Base-by-base conservation (phyloP, 2,113 vertebrate species). In the Numenius arquata region DNA sequence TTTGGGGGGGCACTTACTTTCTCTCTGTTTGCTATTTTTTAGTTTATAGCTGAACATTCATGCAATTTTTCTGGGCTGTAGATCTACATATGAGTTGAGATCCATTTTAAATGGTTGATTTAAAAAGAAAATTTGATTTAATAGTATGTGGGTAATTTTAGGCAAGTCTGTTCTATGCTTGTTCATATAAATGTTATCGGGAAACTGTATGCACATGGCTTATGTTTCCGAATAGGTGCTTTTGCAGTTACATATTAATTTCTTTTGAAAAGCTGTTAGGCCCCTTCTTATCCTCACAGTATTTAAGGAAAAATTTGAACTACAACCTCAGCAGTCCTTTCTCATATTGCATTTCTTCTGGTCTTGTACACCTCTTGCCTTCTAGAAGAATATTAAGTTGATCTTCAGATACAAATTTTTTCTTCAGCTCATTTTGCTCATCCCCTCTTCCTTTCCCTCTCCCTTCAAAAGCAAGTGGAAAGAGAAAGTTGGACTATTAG, bases 71-170 rank as follows among this genome's bases (percentile, higher is more conserved):
- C 62, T 83, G 43, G 76, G 59, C 78, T 89, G 38, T 74, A 77
- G 59, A 81, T 75, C 85, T 90, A 25, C 5, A 36, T 96, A 85
- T 88, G 84, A 89, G 70, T 84, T 61, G 30, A 56, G 50, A 93
- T 92, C 68, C 76, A 66, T 93, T 93, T 93, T 89, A 95, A 95
- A 94, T 92, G 68, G 74, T 55, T 88, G 67, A 90, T 88, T 96
- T 89, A 77, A 89, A 95, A 93, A 92, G 74, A 91, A 96, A 96
- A 96, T 82, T 91, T 93, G 70, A 85, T 82, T 67, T 91, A 89
- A 62, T 87, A 92, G 50, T 87, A 36, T 41, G 41, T 89, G 56
- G 61, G 73, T 87, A 91, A 84, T 92, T 95, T 96, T 85, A 90
- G 85, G 73, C 78, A 94, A 86, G 75, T 91, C 68, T 81, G 41